Percentiles rank a stretch among this genome's conserved stretches.
phyloP scores from a whole-genome alignment of 2,797 vertebrate species.

The Morus bassanus region DNA sequence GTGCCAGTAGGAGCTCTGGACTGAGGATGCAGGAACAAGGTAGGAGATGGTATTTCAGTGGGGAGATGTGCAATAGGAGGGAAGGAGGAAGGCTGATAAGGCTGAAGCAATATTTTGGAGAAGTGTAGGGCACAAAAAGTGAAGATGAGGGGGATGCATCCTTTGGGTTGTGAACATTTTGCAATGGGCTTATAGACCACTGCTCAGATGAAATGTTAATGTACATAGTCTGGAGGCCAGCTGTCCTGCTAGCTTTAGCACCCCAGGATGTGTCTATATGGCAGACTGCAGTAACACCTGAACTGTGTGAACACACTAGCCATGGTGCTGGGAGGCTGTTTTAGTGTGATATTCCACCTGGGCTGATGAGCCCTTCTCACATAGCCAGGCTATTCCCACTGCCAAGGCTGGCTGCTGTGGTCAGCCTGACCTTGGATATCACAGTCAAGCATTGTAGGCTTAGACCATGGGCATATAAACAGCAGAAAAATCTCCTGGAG shows the following conservation, averaged over 20 bases:
- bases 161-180: neutral
- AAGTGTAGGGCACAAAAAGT: neutral
- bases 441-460: neutral
- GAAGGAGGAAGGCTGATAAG: neutral
- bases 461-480: neutral
- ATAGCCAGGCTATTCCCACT: neutral
- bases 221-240: neutral
- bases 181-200: neutral
- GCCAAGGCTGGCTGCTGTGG: neutral
- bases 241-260: neutral
- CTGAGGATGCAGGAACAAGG: neutral
- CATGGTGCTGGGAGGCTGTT: fast-evolving
- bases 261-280: neutral
- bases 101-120: neutral
- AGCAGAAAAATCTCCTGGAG: neutral
- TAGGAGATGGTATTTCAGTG: neutral
- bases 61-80: neutral
- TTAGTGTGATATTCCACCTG: neutral
- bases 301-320: neutral
- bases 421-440: neutral
- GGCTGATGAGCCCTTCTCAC: neutral
- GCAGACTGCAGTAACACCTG: slow-evolving; percentile 3
- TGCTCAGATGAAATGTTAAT: neutral
- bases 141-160: neutral
- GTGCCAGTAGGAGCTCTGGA: neutral